These are phyloP conservation scores for Macropis europaea DNA, from an alignment of 2,888 invertebrate genomes.

Conservation along the genomic window DNA sequence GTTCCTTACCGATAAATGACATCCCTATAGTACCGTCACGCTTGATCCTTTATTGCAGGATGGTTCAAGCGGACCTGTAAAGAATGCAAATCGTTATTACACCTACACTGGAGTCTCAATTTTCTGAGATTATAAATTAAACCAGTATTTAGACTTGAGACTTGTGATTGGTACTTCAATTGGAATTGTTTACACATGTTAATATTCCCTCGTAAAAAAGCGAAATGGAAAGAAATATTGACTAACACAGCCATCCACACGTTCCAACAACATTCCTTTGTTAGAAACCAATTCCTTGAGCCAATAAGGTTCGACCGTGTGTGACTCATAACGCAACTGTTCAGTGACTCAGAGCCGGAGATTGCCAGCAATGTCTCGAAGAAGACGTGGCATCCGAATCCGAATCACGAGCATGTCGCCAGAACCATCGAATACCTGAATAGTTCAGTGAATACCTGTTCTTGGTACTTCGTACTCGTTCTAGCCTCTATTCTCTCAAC, in stretches of 20 bases:
- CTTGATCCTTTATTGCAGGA: neutral
- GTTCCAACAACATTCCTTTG: conserved; percentile 74
- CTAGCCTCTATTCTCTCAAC: neutral
- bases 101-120: no score
- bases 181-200: no score
- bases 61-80: no score
- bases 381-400: conserved; percentile 54
- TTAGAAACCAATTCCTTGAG: conserved; percentile 73
- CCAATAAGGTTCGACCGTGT: conserved; percentile 65
- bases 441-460: no score
- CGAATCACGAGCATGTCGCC: conserved; percentile 39
- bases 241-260: conserved; percentile 12
- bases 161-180: no score
- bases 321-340: conserved; percentile 70
- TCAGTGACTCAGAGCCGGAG: conserved; percentile 75
- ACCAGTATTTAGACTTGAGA: no score
- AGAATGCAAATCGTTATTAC: no score
- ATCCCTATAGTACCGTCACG: neutral
- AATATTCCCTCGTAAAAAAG: no score
- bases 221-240: conserved; percentile 10
- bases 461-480: neutral
- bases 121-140: no score
- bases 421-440: conserved; percentile 14
- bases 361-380: conserved; percentile 73
- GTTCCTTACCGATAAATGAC: neutral